A percentile compares a stretch with the other conserved stretches of the same genome.
Evolutionary conservation across 2,797 vertebrate species (phyloP).

Genomic region (Danio kyathit): DNA sequence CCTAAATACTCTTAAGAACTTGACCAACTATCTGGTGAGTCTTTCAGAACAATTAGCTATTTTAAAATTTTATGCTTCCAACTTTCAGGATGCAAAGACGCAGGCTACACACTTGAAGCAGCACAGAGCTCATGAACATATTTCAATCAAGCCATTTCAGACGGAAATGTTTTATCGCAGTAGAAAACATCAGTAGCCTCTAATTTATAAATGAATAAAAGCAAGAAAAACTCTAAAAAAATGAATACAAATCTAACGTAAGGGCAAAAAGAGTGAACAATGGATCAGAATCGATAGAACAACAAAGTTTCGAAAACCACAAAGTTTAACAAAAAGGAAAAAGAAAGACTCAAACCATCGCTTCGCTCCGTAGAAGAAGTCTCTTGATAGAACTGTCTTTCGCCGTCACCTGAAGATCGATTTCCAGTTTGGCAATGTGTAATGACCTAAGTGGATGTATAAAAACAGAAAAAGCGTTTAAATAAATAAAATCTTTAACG

Average conservation of each 20-base stretch:
- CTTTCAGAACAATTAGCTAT: neutral
- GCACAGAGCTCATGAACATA: neutral
- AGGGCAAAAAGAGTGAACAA: neutral
- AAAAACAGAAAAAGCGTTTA: slow-evolving; percentile 20
- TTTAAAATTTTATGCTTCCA: slow-evolving; percentile 28
- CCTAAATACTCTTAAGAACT: slow-evolving; percentile 3
- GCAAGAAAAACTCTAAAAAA: neutral
- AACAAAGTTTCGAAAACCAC: slow-evolving; percentile 9
- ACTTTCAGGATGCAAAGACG: slow-evolving; percentile 78
- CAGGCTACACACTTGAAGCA: slow-evolving; percentile 54
- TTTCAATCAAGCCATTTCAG: neutral
- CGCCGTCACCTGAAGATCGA: slow-evolving; percentile 21
- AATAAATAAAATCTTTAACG: slow-evolving; percentile 10
- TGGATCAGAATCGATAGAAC: slow-evolving; percentile 2
- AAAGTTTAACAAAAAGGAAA: neutral
- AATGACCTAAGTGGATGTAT: slow-evolving; percentile 24
- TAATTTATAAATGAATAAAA: neutral
- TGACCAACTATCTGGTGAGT: slow-evolving; percentile 32
- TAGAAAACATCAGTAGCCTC: neutral
- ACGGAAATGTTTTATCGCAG: neutral
- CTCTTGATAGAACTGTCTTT: slow-evolving; percentile 13
- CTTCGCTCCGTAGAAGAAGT: slow-evolving; percentile 3
- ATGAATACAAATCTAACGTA: neutral
- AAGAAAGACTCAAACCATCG: slow-evolving; percentile 29
- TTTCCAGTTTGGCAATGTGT: slow-evolving; percentile 17